Evolutionary conservation across 2,797 vertebrate species (phyloP), one percentile per base, ranked within the genome.

Genomic region (Neosilurus mollespiculum): DNA sequence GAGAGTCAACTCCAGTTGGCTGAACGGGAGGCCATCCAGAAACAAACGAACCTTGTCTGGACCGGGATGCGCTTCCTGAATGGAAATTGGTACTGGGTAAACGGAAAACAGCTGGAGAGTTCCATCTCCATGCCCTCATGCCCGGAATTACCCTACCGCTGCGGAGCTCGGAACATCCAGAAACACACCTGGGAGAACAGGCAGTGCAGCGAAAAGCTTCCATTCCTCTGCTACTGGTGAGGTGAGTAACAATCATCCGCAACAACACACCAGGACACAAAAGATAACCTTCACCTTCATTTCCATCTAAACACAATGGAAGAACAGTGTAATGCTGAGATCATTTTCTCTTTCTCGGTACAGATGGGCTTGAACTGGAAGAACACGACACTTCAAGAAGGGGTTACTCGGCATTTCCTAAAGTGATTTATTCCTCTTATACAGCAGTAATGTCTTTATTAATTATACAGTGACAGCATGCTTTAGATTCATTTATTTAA

Each of bases 141-240:
- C n/a, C 59, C 61, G 0, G 9, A 2, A 15, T 4, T 5, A 3
- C 4, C 14, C 43, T 4, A 10, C 34, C 14, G 15, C 9, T 30
- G 77, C 26, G 77, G 59, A 78, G 59, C 77, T 51, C 77, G 37
- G 10, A 79, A 79, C 77, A 0, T 79, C 62, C 30, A 12, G 3
- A 53, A 15, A 6, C 9, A 12, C 2, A 16, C 30, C 24, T 65
- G 14, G n/a, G 80, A 71, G 56, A 81, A 43, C 20, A 24, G 61
- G 51, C 4, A 1, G 0, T 65, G 61, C 37, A 1, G 20, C n/a
- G 15, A 64, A 61, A 20, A 51, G 61, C 77, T 79, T 51, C 37
- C 15, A 20, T 65, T 65, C n/a, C 15, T 53, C 16, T 79, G 77
- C 9, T 79, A 26, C 24, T 0, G 53, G 53, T 75, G 53, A 75